Evolutionary conservation across 2,888 invertebrate species (phyloP), one percentile per base, ranked within the genome.

Genomic region (Leptinotarsa tumamoca): DNA sequence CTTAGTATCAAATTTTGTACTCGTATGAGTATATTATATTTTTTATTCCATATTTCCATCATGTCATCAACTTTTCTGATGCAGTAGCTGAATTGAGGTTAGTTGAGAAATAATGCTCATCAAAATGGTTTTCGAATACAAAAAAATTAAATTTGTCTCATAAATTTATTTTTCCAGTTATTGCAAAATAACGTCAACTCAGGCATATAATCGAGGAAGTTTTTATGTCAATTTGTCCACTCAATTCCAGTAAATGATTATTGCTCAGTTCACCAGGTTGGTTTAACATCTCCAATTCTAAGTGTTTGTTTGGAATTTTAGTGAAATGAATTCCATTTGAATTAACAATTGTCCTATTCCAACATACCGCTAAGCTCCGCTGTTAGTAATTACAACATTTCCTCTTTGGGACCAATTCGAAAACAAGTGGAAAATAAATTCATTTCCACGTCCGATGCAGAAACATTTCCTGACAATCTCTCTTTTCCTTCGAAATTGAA

Each of bases 301-400:
- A 63, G 63, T 43, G 27, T 18, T 63, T n/a, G 18, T 43, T 33
- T 43, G 17, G 2, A 63, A 63, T 63, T 27, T 63, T 63, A 63
- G 63, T 33, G 63, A 43, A 63, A 63, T 63, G 61, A 61, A 61
- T 15, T 61, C 5, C 61, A 61, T 61, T 61, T 17, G 27, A 27
- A 61, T 61, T 27, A 61, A n/a, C 27, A 61, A 21, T 61, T 61
- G 21, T 43, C 54, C 18, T 61, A 27, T 7, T 23, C 23, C 58
- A 61, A 21, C 58, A 61, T 61, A 61, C n/a, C 63, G 33, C 63
- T 63, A 63, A 63, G 33, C 63, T 63, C 63, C n/a, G 17, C 33
- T 63, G 27, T 33, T 63, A 17, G 63, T 33, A 63, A 63, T 63
- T 63, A 63, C 33, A 63, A 33, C 15, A 17, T 63, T 63, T 33